phyloP scores from a whole-genome alignment of 2,888 invertebrate genomes.

The Dusona sp. region DNA sequence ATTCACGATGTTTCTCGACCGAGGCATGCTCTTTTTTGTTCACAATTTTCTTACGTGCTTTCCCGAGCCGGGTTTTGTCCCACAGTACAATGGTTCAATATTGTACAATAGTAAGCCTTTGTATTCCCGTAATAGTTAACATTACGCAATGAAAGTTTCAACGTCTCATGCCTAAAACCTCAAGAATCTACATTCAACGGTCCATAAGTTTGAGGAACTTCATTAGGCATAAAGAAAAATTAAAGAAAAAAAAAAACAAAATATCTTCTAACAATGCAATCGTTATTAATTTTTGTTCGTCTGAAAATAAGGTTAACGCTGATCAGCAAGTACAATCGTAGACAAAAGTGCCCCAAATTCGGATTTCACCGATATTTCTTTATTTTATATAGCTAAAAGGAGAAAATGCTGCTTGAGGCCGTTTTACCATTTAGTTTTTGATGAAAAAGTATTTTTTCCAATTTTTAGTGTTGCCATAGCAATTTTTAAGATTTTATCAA shows the following conservation, averaged over 20 bases:
- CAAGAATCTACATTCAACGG: not conserved
- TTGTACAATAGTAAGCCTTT: slow-evolving; percentile 2
- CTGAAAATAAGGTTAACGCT: not conserved
- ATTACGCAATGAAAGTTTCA: slow-evolving; percentile 20
- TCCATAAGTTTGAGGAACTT: slow-evolving; percentile 4
- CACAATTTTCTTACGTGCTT: slow-evolving; percentile 10
- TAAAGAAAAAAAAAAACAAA: not conserved
- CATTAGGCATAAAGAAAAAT: not conserved
- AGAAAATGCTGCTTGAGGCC: too few species aligned
- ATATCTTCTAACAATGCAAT: not conserved
- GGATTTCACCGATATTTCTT: too few species aligned
- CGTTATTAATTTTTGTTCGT: not conserved
- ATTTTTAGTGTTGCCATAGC: too few species aligned
- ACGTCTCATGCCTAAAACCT: not conserved
- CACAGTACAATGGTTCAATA: not conserved
- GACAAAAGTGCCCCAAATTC: too few species aligned
- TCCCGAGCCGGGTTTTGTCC: not conserved
- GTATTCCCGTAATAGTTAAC: slow-evolving; percentile 19
- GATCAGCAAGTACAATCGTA: too few species aligned
- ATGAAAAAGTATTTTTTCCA: too few species aligned
- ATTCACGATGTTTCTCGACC: not conserved
- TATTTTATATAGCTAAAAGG: too few species aligned
- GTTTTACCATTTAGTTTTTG: too few species aligned
- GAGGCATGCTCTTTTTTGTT: slow-evolving; percentile 3
- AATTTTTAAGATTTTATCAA: too few species aligned